Base-by-base conservation (phyloP, 2,797 vertebrate genomes). In the Amniataba percoides region DNA sequence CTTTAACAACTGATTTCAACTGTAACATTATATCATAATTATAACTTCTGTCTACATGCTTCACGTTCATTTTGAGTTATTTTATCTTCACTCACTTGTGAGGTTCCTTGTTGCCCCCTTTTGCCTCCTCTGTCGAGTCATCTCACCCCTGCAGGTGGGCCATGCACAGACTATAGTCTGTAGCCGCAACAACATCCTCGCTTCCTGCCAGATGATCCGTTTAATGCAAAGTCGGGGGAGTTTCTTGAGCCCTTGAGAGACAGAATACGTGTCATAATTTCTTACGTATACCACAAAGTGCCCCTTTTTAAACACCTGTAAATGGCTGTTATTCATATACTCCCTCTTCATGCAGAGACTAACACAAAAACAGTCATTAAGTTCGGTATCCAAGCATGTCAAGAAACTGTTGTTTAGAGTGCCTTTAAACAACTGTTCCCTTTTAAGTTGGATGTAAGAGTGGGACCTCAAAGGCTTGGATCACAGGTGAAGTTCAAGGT, bases 401-500 rank as follows among this genome's bases (percentile, higher is more conserved):
- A 31, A 67, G 31, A 31, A 45, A 23, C 39, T 72, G 27, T 53
- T 0, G 2, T 53, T n/a, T 64, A 68, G 19, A 60, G 36, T 31
- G 34, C 49, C 65, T 76, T 25, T 63, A n/a, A 74, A 78, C 60
- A 77, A 21, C 52, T 39, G 27, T 58, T 84, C 59, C 40, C 36
- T 78, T n/a, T 80, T 51, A 71, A 66, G 62, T 15, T 15, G 23
- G 59, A 60, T 71, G 53, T 52, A 61, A 27, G 27, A 64, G 34
- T n/a, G 64, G 51, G 42, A 46, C 63, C 39, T 74, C 39, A 71
- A 63, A 80, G 58, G 23, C 34, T 62, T 48, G 27, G 60, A 60
- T 88, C 71, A 68, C 51, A 76, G 71, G 45, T 85, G 73, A 75
- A 67, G 70, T 79, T 83, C 46, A 78, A 84, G 78, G 64, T 86